Percentiles rank a stretch among this genome's conserved stretches.
Evolutionary conservation across 2,888 invertebrate species (phyloP).

Genomic region (Agrochola lota): DNA sequence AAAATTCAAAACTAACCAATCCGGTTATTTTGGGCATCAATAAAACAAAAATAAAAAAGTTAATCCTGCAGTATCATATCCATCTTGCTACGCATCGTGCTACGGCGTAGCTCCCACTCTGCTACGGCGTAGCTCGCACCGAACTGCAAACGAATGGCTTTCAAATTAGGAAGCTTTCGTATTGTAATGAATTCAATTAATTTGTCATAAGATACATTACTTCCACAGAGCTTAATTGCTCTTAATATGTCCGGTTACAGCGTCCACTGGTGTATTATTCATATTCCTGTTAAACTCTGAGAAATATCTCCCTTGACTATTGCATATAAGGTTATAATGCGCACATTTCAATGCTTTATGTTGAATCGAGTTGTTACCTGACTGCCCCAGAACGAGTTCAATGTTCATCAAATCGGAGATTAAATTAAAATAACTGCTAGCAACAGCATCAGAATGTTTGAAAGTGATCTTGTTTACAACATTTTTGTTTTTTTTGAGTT

Average conservation of each 20-base stretch:
- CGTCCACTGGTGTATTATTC: constrained; percentile 18
- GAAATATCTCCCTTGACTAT: constrained; percentile 36
- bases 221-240: constrained; percentile 28
- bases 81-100: neutral
- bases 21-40: neutral
- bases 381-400: neutral
- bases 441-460: no score
- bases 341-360: neutral
- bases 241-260: neutral
- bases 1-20: neutral
- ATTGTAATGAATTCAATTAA: constrained; percentile 11
- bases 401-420: neutral
- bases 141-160: neutral
- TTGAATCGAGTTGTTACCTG: neutral
- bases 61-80: neutral
- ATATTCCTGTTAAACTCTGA: constrained; percentile 12
- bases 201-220: constrained; percentile 10
- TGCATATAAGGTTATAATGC: constrained; percentile 4
- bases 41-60: neutral
- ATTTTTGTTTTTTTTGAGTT: neutral
- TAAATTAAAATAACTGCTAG: neutral
- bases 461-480: no score
- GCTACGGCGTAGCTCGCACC: neutral
- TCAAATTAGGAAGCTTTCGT: neutral
- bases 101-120: constrained; percentile 3